Conservation (phyloP, 2,113 vertebrate species). For the Hipposideros armiger region DNA sequence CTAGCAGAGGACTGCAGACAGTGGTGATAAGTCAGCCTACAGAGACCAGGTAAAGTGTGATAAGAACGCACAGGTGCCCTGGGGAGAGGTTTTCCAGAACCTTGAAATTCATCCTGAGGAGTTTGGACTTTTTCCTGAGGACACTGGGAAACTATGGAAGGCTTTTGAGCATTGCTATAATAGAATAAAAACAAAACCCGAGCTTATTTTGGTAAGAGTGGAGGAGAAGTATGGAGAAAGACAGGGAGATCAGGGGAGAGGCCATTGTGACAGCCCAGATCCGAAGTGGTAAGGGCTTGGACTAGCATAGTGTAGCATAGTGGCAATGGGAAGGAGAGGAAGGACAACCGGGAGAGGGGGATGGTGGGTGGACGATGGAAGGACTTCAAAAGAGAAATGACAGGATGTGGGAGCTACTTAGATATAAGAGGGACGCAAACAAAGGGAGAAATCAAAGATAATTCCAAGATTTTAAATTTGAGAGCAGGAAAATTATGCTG, state of each 20-base stretch:
- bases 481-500: neutral
- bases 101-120: neutral
- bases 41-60: neutral
- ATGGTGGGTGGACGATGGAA: neutral
- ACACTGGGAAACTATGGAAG: neutral
- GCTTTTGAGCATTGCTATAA: conserved; percentile 8
- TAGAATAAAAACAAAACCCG: neutral
- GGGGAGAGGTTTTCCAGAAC: neutral
- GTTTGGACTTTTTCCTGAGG: neutral
- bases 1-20: neutral
- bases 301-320: too few species aligned
- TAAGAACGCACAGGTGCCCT: neutral
- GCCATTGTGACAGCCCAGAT: neutral
- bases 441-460: neutral
- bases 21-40: neutral
- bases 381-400: neutral
- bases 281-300: neutral
- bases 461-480: neutral
- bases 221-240: neutral
- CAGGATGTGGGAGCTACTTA: neutral
- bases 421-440: neutral
- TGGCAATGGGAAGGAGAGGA: neutral
- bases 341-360: neutral
- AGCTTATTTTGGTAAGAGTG: neutral
- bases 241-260: neutral